Conservation (phyloP, 2,888 invertebrate species). For the Trimorus sp. region DNA sequence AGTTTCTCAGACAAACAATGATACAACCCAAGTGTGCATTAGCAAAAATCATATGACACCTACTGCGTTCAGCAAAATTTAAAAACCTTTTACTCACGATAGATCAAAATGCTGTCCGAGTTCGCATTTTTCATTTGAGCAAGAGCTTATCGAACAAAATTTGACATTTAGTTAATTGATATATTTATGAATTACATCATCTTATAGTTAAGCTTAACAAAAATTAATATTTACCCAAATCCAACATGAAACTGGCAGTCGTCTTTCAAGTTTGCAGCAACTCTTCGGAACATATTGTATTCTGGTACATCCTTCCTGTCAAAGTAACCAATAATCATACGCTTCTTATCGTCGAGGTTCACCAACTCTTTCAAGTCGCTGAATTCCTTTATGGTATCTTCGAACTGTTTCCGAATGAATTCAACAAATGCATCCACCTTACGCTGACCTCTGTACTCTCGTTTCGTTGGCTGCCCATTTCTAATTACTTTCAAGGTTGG, state of each 20-base stretch:
- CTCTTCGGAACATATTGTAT: conserved; percentile 90
- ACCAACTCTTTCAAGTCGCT: conserved; percentile 87
- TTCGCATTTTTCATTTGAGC: conserved; percentile 79
- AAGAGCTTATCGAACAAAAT: conserved; percentile 77
- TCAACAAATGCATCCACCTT: conserved; percentile 94
- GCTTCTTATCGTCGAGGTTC: conserved; percentile 89
- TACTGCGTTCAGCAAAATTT: conserved; percentile 26
- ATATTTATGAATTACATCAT: not conserved
- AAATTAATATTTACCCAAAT: conserved; percentile 86
- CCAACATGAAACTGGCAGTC: conserved; percentile 97
- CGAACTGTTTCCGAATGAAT: conserved; percentile 94
- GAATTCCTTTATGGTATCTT: conserved; percentile 92
- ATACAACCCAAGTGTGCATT: too few species aligned
- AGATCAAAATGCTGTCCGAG: conserved; percentile 77
- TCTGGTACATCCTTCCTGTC: conserved; percentile 90
- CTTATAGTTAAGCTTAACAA: not conserved
- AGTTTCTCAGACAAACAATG: too few species aligned
- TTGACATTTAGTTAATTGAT: not conserved
- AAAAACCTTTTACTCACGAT: conserved; percentile 74
- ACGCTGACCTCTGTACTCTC: conserved; percentile 94
- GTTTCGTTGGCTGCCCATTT: conserved; percentile 94
- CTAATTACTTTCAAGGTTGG: conserved; percentile 98
- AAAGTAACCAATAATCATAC: conserved; percentile 96
- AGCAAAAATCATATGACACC: not conserved
- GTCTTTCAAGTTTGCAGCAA: conserved; percentile 94